Percentiles rank a stretch among this genome's conserved stretches.
phyloP scores from a whole-genome alignment of 2,888 invertebrate genomes.

The Zonitis immaculata region DNA sequence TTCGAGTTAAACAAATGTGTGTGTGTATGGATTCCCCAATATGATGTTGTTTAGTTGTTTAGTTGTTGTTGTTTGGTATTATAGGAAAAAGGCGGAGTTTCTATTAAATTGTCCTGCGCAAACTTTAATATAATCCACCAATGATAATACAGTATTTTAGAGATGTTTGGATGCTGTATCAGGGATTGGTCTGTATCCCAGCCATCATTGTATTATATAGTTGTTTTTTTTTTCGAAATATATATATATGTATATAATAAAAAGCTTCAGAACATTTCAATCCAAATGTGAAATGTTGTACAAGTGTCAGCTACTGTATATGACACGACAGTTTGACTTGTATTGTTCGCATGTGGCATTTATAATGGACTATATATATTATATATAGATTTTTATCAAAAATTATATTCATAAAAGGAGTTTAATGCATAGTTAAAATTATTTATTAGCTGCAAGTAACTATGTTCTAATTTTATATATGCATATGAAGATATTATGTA shows the following conservation, averaged over 20 bases:
- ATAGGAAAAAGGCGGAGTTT: conserved; percentile 35
- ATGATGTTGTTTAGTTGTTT: too few species aligned
- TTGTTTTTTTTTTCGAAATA: too few species aligned
- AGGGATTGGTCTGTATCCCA: conserved; percentile 48
- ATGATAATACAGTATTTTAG: conserved; percentile 29
- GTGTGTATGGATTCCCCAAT: too few species aligned
- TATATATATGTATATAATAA: too few species aligned
- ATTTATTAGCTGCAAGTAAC: not conserved
- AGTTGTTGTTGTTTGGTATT: conserved; percentile 10
- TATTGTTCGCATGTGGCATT: conserved; percentile 43
- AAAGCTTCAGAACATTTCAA: conserved; percentile 43
- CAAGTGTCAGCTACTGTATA: conserved; percentile 47
- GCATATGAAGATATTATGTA: too few species aligned
- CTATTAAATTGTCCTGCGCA: conserved; percentile 40
- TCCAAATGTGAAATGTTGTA: conserved; percentile 42
- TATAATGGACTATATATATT: conserved; percentile 35
- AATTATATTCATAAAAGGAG: conserved; percentile 28
- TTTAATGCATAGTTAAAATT: not conserved
- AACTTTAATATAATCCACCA: conserved; percentile 30
- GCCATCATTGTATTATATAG: conserved; percentile 47
- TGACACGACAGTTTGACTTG: conserved; percentile 47
- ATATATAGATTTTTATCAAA: conserved; percentile 30
- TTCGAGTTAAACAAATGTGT: too few species aligned
- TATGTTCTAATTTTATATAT: conserved; percentile 1
- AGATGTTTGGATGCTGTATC: conserved; percentile 44